Percentiles rank a stretch among this genome's conserved stretches.
phyloP scores from a whole-genome alignment of 2,113 vertebrate genomes.

The Cnemophilus loriae region DNA sequence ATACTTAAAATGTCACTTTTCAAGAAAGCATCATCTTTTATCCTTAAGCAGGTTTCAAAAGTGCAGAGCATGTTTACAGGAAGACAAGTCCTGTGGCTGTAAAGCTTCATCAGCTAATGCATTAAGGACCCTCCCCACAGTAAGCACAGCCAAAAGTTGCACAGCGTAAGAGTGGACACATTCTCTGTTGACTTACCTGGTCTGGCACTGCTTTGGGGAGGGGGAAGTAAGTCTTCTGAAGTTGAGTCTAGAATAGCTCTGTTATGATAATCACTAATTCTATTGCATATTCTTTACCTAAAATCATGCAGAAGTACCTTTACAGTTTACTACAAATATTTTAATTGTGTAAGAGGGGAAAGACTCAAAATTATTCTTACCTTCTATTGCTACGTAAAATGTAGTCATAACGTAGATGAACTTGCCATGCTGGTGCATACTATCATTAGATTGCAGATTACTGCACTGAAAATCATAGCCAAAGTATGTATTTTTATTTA shows the following conservation, averaged over 20 bases:
- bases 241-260: not conserved
- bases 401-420: not conserved
- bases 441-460: not conserved
- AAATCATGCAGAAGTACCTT: not conserved
- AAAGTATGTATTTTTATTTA: not conserved
- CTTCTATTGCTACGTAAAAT: not conserved
- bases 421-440: not conserved
- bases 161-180: accelerated
- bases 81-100: not conserved
- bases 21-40: not conserved
- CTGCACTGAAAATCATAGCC: not conserved
- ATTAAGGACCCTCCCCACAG: not conserved
- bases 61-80: not conserved
- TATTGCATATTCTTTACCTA: not conserved
- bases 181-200: not conserved
- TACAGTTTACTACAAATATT: not conserved
- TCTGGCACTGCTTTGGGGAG: not conserved
- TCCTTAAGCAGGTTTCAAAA: not conserved
- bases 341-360: not conserved
- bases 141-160: not conserved
- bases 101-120: not conserved
- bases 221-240: not conserved
- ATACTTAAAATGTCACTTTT: not conserved
- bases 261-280: not conserved
- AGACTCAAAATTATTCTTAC: not conserved